phyloP scores from a whole-genome alignment of 2,113 vertebrate species.

The Phylloscopus trochiloides region DNA sequence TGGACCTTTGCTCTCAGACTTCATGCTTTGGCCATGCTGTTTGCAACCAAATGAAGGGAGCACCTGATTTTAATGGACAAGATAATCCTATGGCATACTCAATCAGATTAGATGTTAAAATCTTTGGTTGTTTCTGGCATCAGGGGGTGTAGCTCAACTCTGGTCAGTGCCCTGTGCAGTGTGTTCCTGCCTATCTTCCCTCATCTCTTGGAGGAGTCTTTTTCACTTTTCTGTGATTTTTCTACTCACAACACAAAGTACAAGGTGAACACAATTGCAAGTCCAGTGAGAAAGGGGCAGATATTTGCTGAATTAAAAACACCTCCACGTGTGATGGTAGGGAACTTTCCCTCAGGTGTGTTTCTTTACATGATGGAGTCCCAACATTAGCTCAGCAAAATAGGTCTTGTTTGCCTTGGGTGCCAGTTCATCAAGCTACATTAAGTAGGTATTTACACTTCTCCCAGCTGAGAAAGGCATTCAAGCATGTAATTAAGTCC shows the following conservation, averaged over 20 bases:
- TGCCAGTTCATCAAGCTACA: background rate
- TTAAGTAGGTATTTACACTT: background rate
- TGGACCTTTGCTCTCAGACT: background rate
- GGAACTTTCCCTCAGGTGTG: background rate
- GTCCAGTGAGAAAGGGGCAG: background rate
- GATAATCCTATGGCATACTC: background rate
- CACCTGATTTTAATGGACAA: background rate
- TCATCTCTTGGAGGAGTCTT: background rate
- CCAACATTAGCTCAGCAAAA: background rate
- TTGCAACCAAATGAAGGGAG: background rate
- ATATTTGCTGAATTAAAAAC: background rate
- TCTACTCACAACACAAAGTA: background rate
- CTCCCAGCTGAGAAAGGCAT: background rate
- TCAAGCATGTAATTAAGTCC: background rate
- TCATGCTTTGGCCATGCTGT: background rate
- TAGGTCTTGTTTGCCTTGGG: background rate
- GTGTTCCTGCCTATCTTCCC: background rate
- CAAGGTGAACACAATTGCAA: background rate
- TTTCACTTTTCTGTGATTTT: background rate
- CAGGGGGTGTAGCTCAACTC: rapidly evolving
- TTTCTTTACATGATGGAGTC: rapidly evolving
- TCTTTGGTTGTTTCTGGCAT: background rate
- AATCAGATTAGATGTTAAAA: background rate
- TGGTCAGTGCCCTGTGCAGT: rapidly evolving
- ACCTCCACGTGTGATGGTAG: rapidly evolving